Base-by-base conservation (phyloP, 2,797 vertebrate genomes). In the Notamacropus eugenii region DNA sequence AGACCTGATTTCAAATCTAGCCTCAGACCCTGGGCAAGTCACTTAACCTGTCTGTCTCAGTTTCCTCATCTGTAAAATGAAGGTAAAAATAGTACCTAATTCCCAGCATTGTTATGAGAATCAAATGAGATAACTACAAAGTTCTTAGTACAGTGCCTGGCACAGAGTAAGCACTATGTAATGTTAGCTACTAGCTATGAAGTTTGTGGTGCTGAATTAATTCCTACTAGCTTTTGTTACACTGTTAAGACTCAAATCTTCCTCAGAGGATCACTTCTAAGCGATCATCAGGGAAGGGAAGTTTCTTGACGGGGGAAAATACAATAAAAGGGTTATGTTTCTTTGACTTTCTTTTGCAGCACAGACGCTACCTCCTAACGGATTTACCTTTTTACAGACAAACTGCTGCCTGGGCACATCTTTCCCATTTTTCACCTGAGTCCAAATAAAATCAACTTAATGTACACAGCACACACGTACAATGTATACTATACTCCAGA, bases 221-320 rank as follows among this genome's bases (percentile, higher is more conserved):
- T 92, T 93, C 40, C 19, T 58, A 92, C 34, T 67, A 19, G 93
- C 91, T 93, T 57, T 28, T 95, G 55, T 40, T 46, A 0, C 40
- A 54, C 31, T 87, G 22, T 67, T 46, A 94, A 50, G 34, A 90
- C 31, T 56, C 91, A 93, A 92, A 90, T 55, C 3, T 93, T 91
- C 12, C 91, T 2, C 13, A 96, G 29, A 58, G 91, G 93, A n/a
- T 24, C n/a, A 74, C n/a, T 40, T 24, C 24, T 67, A n/a, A 91
- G 34, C 55, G 93, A 74, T 87, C 1, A 95, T 5, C 8, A 62
- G 11, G 34, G 97, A 97, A 92, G 40, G 19, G 52, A 93, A 95
- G 91, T 94, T 40, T 82, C 90, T 13, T 82, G 94, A 67, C 27
- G 50, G 31, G 40, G 92, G 92, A 24, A 96, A 96, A 90, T 59